These are phyloP conservation scores for Penaeus japonicus DNA, from an alignment of 1,140 invertebrate species.

Conservation along the genomic window DNA sequence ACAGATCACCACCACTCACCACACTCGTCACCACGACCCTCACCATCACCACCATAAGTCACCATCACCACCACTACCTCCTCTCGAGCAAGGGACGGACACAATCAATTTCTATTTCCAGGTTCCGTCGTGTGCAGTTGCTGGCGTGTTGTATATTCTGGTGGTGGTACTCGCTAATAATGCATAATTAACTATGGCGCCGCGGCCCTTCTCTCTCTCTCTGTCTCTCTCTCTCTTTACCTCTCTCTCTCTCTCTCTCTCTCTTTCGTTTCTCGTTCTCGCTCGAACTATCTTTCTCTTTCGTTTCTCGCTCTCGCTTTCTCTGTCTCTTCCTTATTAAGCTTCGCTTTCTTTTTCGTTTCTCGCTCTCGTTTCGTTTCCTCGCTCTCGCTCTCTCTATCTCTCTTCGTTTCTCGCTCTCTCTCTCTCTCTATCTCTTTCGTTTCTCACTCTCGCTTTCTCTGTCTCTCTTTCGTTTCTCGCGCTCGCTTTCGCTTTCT, in stretches of 20 bases:
- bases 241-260: not conserved
- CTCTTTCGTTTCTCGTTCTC: not conserved
- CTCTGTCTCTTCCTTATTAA: not conserved
- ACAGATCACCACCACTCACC: no score
- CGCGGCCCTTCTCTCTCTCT: conserved; percentile 9
- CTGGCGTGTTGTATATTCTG: not conserved
- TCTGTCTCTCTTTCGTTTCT: not conserved
- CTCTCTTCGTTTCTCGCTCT: not conserved
- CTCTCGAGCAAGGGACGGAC: no score
- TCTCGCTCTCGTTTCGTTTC: not conserved
- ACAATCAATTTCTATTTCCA: no score
- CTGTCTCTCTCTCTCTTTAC: conserved; percentile 22
- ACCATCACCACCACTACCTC: no score
- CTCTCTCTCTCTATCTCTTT: not conserved
- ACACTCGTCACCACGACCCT: no score
- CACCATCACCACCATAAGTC: no score
- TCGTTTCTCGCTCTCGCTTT: not conserved
- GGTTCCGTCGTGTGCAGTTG: no score
- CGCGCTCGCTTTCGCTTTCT: no score
- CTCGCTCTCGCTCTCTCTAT: not conserved
- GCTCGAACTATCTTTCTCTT: not conserved
- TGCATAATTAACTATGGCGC: conserved; percentile 21
- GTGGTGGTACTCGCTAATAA: not conserved
- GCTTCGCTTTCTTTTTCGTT: conserved; percentile 2
- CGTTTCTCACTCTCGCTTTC: not conserved